Evolutionary conservation across 2,113 vertebrate genomes (phyloP).

Genomic region (Lampris incognitus): DNA sequence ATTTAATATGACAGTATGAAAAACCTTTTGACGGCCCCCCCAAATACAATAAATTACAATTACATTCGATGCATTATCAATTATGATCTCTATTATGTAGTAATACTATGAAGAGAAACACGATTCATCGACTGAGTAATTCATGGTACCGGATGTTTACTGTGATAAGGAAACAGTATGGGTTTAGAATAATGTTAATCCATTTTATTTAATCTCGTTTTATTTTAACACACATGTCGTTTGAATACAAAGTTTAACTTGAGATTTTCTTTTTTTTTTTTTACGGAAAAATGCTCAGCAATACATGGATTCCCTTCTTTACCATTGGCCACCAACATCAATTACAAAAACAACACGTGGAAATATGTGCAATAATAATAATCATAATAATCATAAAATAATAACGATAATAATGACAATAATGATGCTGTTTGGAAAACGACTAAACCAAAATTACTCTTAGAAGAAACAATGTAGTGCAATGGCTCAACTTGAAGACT

Average conservation of each 20-base stretch:
- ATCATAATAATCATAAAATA: constrained; percentile 33
- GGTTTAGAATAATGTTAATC: constrained; percentile 33
- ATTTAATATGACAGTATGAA: too few species aligned
- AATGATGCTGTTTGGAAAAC: constrained; percentile 18
- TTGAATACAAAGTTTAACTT: constrained; percentile 79
- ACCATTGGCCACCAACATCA: constrained; percentile 66
- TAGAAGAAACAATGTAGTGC: constrained; percentile 53
- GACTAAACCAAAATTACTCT: constrained; percentile 26
- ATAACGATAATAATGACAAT: constrained; percentile 38
- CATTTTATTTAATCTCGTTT: constrained; percentile 62
- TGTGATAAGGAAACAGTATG: background rate
- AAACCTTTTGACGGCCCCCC: too few species aligned
- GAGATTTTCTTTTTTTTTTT: constrained; percentile 25
- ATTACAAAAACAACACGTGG: constrained; percentile 74
- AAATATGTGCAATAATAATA: constrained; percentile 75
- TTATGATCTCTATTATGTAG: background rate
- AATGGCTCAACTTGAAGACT: constrained; percentile 44
- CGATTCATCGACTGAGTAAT: background rate
- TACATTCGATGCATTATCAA: too few species aligned
- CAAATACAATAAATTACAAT: too few species aligned
- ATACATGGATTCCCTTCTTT: constrained; percentile 64
- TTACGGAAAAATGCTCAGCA: constrained; percentile 58
- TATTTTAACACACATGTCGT: constrained; percentile 76
- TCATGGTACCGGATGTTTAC: background rate
- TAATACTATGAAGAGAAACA: background rate